Base-by-base conservation (phyloP, 2,888 invertebrate species). In the Cheilosia variabilis region DNA sequence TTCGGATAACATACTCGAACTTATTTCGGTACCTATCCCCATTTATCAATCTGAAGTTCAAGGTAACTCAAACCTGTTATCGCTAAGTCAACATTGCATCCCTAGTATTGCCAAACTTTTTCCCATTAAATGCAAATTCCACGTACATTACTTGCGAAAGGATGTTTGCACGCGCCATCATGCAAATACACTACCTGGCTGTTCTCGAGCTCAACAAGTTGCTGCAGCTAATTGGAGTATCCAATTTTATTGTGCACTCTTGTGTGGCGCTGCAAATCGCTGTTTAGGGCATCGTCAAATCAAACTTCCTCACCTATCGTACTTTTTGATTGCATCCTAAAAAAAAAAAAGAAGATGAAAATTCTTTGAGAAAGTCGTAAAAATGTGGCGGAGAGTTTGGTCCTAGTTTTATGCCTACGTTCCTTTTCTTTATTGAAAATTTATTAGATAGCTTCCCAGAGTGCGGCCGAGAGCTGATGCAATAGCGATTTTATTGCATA, bases 401-500 rank as follows among this genome's bases (percentile, higher is more conserved):
- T 76, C 22, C 41, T n/a, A 19, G 58, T 65, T 72, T 57, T 52
- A 22, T 62, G 52, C 15, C 15, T 52, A 19, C 7, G 45, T 27
- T 24, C 7, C 1, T 52, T 34, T 19, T 63, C 68, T 81, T 73
- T 52, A 63, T 63, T 50, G 55, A 53, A 27, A 55, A 82, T 83
- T 78, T 83, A 78, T 66, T 73, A 43, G 83, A 57, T 37, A 47
- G 43, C 27, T 62, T 52, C 24, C 15, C 24, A 24, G 47, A 65
- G 63, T 37, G 55, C 9, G 27, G 57, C 19, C 43, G 62, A 78
- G 52, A 83, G 78, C 78, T 83, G 73, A 83, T 73, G 83, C 62
- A 22, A 68, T 47, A 63, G 47, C 53, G 58, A 68, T 81, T 86
- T 86, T 81, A 86, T 81, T 52, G 81, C 68, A 55, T 57, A 76